Evolutionary conservation across 2,888 invertebrate genomes (phyloP).

Genomic region (Pediacus dermestoides): DNA sequence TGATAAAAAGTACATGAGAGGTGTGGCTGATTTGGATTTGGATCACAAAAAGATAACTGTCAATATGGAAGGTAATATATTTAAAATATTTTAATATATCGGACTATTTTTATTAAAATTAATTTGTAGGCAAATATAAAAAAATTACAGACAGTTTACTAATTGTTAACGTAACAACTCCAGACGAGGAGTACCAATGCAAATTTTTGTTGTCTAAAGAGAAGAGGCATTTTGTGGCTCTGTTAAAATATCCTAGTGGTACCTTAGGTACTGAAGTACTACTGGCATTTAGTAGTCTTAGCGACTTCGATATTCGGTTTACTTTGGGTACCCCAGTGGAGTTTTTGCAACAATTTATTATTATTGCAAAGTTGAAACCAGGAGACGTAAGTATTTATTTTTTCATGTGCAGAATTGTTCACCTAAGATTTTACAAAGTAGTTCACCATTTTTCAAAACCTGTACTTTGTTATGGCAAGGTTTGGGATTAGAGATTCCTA

Average conservation of each 20-base stretch:
- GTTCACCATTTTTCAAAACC: no score
- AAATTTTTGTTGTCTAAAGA: constrained; percentile 70
- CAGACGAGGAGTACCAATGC: constrained; percentile 65
- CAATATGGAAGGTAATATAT: constrained; percentile 56
- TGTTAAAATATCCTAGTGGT: constrained; percentile 65
- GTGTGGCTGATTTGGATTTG: constrained; percentile 66
- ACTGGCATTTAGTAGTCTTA: constrained; percentile 58
- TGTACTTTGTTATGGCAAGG: no score
- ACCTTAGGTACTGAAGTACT: constrained; percentile 67
- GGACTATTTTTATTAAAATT: background rate
- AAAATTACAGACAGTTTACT: constrained; percentile 73
- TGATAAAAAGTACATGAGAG: constrained; percentile 62
- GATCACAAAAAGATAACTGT: constrained; percentile 68
- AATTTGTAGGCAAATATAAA: constrained; percentile 43
- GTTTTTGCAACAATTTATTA: constrained; percentile 61
- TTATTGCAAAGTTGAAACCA: constrained; percentile 66
- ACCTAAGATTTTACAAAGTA: no score
- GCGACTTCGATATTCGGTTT: constrained; percentile 71
- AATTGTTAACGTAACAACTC: constrained; percentile 71
- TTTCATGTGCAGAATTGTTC: no score
- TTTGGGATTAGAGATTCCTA: no score
- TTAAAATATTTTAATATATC: constrained; percentile 5
- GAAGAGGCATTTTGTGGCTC: constrained; percentile 68
- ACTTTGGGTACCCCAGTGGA: constrained; percentile 72
- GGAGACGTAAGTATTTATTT: constrained; percentile 55